Percentiles rank a stretch among this genome's conserved stretches.
Conservation (phyloP, 2,888 invertebrate species). For the Subacronicta megacephala region DNA sequence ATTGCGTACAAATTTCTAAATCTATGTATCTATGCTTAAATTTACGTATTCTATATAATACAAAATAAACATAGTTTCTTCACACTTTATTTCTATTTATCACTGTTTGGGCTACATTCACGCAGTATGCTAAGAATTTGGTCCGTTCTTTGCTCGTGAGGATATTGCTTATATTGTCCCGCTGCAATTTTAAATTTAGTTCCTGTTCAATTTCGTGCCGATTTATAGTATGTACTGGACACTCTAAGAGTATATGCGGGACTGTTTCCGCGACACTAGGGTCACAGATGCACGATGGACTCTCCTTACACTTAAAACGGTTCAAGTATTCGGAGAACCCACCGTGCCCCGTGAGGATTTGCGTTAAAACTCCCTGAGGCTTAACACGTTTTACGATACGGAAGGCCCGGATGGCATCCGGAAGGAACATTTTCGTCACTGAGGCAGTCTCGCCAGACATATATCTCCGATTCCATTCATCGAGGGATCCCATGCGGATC, state of each 20-base stretch:
- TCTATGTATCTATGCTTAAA: too few relatives aligned
- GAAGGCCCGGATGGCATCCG: not conserved
- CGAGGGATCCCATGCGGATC: not conserved
- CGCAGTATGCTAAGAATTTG: too few relatives aligned
- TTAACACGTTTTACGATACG: not conserved
- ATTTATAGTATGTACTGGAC: too few relatives aligned
- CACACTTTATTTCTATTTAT: too few relatives aligned
- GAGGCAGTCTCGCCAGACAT: not conserved
- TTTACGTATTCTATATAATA: too few relatives aligned
- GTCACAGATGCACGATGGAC: constrained; percentile 4
- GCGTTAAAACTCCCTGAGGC: not conserved
- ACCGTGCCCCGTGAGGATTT: constrained; percentile 8
- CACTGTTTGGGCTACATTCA: too few relatives aligned
- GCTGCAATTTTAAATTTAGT: too few relatives aligned
- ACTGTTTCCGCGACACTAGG: not conserved
- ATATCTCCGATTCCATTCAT: not conserved
- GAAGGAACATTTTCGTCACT: not conserved
- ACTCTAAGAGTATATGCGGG: not conserved
- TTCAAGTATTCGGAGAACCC: constrained; percentile 6
- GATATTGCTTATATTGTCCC: too few relatives aligned
- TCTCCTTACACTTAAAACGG: constrained; percentile 2
- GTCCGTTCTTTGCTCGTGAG: too few relatives aligned
- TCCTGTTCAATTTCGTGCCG: too few relatives aligned
- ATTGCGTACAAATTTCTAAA: too few relatives aligned
- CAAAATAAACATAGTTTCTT: too few relatives aligned